Percentiles rank a stretch among this genome's conserved stretches.
phyloP scores from a whole-genome alignment of 37 sponge, comb jelly and placozoan genomes.

The Spongia lamella region DNA sequence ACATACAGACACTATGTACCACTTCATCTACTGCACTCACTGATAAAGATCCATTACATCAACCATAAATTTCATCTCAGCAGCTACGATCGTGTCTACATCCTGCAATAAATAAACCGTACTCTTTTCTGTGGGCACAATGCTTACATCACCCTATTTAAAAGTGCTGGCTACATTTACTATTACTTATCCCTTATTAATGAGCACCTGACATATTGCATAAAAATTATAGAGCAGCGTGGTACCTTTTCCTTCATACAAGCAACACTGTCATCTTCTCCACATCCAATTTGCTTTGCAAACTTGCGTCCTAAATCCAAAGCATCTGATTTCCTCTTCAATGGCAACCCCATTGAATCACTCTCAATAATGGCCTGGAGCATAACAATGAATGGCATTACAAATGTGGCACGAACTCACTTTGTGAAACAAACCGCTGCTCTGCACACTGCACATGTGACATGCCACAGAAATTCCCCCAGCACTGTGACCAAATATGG shows the following conservation, averaged over 20 bases:
- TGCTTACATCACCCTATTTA: too few relatives aligned
- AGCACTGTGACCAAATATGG: conserved; percentile 88
- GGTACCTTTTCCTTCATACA: conserved; percentile 60
- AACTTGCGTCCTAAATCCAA: conserved; percentile 60
- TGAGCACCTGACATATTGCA: too few relatives aligned
- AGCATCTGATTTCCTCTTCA: conserved; percentile 44
- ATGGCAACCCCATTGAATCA: conserved; percentile 56
- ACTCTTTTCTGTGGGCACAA: too few relatives aligned
- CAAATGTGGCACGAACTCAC: conserved; percentile 26
- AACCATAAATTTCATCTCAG: conserved; percentile 34
- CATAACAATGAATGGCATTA: not conserved
- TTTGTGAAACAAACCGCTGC: conserved; percentile 77
- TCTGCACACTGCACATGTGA: conserved; percentile 59
- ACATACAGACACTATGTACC: not conserved
- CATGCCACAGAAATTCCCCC: conserved; percentile 69
- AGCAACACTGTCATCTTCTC: conserved; percentile 34
- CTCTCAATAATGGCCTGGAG: conserved; percentile 74
- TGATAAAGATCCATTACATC: conserved; percentile 56
- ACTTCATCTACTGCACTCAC: conserved; percentile 39
- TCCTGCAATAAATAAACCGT: not conserved
- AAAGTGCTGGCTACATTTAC: too few relatives aligned
- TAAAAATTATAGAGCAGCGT: too few relatives aligned
- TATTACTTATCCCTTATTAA: too few relatives aligned
- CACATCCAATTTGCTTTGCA: conserved; percentile 59
- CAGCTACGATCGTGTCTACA: conserved; percentile 23